These are phyloP conservation scores for Euspilapteryx auroguttella DNA, from an alignment of 2,888 invertebrate genomes.

Conservation along the genomic window DNA sequence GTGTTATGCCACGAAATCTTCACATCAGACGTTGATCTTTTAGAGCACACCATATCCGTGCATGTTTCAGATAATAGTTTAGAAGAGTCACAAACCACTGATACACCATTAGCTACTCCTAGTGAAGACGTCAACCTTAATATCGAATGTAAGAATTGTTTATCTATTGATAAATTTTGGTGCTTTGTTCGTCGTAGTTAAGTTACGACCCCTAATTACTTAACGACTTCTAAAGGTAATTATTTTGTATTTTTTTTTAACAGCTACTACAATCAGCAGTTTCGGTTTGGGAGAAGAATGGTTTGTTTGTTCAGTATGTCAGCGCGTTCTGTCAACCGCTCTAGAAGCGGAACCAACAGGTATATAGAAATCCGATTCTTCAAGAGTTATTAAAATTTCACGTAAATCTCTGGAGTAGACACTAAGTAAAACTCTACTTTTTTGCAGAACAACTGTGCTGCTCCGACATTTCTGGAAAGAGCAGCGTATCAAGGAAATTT, in stretches of 20 bases:
- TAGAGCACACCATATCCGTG: conserved; percentile 40
- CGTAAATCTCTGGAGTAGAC: too few species aligned
- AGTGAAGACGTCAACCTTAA: too few species aligned
- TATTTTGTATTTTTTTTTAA: too few species aligned
- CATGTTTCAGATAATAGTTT: conserved; percentile 22
- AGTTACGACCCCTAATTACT: too few species aligned
- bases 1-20: conserved; percentile 48
- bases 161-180: too few species aligned
- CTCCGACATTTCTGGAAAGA: conserved; percentile 21
- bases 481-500: conserved; percentile 21
- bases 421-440: neutral
- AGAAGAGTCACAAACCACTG: too few species aligned
- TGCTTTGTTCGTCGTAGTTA: too few species aligned
- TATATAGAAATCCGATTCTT: conserved; percentile 10
- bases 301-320: too few species aligned
- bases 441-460: conserved; percentile 40
- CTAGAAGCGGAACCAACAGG: conserved; percentile 38
- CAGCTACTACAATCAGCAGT: too few species aligned
- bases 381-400: neutral
- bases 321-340: conserved; percentile 41
- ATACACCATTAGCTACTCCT: too few species aligned
- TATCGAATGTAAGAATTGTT: too few species aligned
- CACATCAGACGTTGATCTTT: conserved; percentile 37
- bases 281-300: neutral
- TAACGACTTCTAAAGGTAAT: too few species aligned